Base-by-base conservation (phyloP, 2,888 invertebrate genomes). In the Dryomyza anilis region DNA sequence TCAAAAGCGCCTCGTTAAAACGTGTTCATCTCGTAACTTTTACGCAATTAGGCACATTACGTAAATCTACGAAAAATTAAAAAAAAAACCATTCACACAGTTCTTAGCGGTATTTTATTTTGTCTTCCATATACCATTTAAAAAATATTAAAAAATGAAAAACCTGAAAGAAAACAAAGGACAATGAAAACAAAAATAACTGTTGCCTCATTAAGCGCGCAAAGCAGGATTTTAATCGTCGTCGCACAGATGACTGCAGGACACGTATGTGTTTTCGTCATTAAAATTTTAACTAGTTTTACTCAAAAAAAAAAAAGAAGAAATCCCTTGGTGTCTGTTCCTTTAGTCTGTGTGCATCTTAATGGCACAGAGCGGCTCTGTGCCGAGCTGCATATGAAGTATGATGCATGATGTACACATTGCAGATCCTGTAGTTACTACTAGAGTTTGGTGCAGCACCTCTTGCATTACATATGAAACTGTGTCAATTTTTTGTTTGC, bases 241-340 rank as follows among this genome's bases (percentile, higher is more conserved):
- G 57, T 3, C 7, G 52, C 29, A 12, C 57, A 25, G 33, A 8
- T 19, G 16, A 27, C 55, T 33, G 43, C 25, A 56, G 25, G 23
- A 23, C 10, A 25, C 25, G 25, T 60, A 23, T 23, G 6, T 27
- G 33, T 60, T 33, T 16, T 33, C 59, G 23, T 48, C 59, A 60
- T 60, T 60, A 60, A 60, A 50, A 60, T 60, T 60, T 33, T 36
- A 60, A 60, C 50, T 33, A 3, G 27, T 57, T 57, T 57, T 36
- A 48, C 33, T 48, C 33, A 33, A 60, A n/a, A n/a, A n/a, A n/a
- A n/a, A n/a, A n/a, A n/a, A n/a, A n/a, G n/a, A n/a, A n/a, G n/a
- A n/a, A 29, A 46, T 36, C 36, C 36, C 39, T 48, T 33, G 25
- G 50, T 23, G 43, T 16, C 12, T 29, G n/a, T n/a, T n/a, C n/a